Conservation (phyloP, 2,888 invertebrate genomes). For the Liopterus haemorrhoidalis region DNA sequence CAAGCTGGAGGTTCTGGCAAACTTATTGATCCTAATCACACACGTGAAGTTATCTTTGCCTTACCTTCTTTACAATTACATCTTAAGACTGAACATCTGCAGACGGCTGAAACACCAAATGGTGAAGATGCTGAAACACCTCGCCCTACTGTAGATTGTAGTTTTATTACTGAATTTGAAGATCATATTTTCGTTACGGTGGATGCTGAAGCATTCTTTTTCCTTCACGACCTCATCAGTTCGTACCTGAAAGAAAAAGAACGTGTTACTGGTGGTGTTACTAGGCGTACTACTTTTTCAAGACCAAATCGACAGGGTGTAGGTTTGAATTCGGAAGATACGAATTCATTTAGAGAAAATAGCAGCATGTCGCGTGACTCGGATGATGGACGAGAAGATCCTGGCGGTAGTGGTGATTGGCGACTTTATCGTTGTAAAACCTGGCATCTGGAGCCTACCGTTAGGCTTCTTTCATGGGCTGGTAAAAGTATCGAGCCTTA, state of each 20-base stretch:
- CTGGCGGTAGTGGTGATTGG: constrained; percentile 72
- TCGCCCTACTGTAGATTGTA: constrained; percentile 83
- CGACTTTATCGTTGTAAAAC: constrained; percentile 87
- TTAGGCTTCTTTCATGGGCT: constrained; percentile 77
- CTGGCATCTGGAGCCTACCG: constrained; percentile 95
- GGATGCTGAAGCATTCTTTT: constrained; percentile 97
- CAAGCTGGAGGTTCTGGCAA: constrained; percentile 50
- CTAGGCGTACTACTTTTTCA: too few relatives aligned
- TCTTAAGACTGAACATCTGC: constrained; percentile 86
- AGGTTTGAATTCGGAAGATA: too few relatives aligned
- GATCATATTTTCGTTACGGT: constrained; percentile 98
- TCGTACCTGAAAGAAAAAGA: constrained; percentile 94
- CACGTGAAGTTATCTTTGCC: constrained; percentile 93
- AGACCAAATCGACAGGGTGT: too few relatives aligned
- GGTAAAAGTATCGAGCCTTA: constrained; percentile 97
- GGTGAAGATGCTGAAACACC: constrained; percentile 38
- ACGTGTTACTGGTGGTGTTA: constrained; percentile 56
- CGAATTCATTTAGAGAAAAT: too few relatives aligned
- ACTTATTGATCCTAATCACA: constrained; percentile 72
- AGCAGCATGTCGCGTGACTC: too few relatives aligned
- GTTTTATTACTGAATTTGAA: constrained; percentile 97
- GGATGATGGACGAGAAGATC: too few relatives aligned
- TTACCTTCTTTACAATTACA: constrained; percentile 88
- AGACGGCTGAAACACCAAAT: constrained; percentile 67
- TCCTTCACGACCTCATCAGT: constrained; percentile 92